Evolutionary conservation across 2,113 vertebrate species (phyloP).

Genomic region (Chionomys nivalis): DNA sequence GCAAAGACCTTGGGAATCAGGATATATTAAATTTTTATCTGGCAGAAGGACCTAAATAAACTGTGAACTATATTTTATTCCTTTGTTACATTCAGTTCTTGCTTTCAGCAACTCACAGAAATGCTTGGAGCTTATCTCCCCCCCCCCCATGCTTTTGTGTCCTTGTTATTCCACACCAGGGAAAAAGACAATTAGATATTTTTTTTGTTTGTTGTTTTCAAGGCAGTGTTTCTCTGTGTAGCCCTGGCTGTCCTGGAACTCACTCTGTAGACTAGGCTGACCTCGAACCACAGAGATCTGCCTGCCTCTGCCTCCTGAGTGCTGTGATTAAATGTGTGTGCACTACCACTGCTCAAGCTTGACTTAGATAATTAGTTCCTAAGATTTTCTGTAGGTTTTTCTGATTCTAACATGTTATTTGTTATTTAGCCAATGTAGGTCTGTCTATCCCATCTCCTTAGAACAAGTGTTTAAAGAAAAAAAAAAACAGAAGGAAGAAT

Average conservation of each 20-base stretch:
- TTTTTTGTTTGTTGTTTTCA: background rate
- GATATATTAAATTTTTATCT: constrained; percentile 67
- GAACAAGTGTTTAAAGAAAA: constrained; percentile 39
- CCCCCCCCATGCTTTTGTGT: background rate
- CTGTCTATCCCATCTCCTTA: constrained; percentile 41
- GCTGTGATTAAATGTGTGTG: background rate
- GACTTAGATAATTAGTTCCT: constrained; percentile 42
- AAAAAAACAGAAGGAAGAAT: constrained; percentile 51
- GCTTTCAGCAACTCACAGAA: constrained; percentile 23
- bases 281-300: background rate
- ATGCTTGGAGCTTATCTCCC: constrained; percentile 78
- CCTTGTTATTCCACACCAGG: background rate
- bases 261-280: too few relatives aligned
- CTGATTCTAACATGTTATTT: constrained; percentile 50
- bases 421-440: constrained; percentile 44
- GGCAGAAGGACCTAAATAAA: constrained; percentile 78
- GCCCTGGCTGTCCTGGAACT: background rate
- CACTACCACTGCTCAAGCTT: background rate
- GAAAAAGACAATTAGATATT: constrained; percentile 18
- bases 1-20: constrained; percentile 48
- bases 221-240: background rate
- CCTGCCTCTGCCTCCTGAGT: background rate
- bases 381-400: constrained; percentile 57
- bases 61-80: constrained; percentile 62
- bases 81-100: background rate